Conservation (phyloP, 1,140 invertebrate species). For the Campoletis sonorensis region DNA sequence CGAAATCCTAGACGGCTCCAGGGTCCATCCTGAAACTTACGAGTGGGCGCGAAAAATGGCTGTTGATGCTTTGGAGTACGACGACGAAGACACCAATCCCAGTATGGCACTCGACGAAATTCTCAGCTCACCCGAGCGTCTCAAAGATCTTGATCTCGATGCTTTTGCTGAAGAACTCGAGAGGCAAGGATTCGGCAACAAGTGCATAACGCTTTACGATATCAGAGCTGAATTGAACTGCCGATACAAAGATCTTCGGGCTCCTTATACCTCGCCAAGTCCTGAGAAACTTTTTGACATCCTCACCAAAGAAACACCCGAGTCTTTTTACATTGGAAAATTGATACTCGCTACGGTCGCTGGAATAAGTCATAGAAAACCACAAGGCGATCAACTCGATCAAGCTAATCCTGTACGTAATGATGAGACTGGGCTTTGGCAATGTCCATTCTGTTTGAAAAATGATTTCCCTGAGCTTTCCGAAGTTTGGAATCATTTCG, state of each 20-base stretch:
- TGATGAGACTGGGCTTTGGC: constrained; percentile 96
- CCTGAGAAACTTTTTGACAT: constrained; percentile 95
- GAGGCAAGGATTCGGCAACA: constrained; percentile 97
- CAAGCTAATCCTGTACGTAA: constrained; percentile 96
- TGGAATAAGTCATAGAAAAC: constrained; percentile 89
- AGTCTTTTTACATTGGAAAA: constrained; percentile 96
- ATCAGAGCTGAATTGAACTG: constrained; percentile 97
- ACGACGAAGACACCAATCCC: constrained; percentile 97
- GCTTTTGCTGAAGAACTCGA: constrained; percentile 99
- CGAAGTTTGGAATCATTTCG: constrained; percentile 99
- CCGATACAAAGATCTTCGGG: constrained; percentile 95
- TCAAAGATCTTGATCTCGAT: constrained; percentile 98
- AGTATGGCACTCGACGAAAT: constrained; percentile 98
- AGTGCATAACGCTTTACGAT: constrained; percentile 98
- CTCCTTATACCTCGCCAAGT: constrained; percentile 86
- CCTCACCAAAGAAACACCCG: constrained; percentile 96
- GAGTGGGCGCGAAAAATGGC: constrained; percentile 99
- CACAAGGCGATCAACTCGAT: constrained; percentile 94
- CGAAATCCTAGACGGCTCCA: constrained; percentile 97
- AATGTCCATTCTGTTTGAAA: constrained; percentile 97
- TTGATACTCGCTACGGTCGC: constrained; percentile 86
- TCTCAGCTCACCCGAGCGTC: constrained; percentile 93
- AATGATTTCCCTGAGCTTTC: constrained; percentile 96
- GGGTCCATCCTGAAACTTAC: constrained; percentile 99
- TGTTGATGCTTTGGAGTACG: constrained; percentile 98